Evolutionary conservation across 2,888 invertebrate genomes (phyloP), one percentile per base, ranked within the genome.

Genomic region (Sialis fuliginosa): DNA sequence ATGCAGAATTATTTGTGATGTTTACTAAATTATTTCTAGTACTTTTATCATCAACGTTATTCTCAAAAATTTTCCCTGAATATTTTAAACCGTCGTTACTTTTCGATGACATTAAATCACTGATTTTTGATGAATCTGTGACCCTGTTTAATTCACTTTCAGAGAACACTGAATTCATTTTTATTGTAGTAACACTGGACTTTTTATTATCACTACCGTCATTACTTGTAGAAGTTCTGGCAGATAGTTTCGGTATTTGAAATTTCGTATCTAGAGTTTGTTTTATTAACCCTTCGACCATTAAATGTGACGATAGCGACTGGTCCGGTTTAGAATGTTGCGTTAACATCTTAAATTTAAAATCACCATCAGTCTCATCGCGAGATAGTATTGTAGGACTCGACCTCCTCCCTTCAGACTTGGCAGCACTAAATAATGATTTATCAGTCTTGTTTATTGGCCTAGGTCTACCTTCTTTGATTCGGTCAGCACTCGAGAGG

Each of bases 161-260:
- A 6, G 53, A 51, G 40, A 53, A 45, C 35, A 50, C 49, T 12
- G 52, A 39, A 40, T 48, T 53, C n/a, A 51, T 48, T 45, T 54
- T 53, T 2, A 22, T 4, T 10, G 8, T 6, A 33, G 5, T 65
- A 55, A 69, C 67, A 52, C 68, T 70, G 58, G 70, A 68, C 8
- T 56, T 49, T 48, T 62, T 63, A 48, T 57, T 58, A 40, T 61
- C 57, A 35, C 50, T 52, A 22, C 22, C 22, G 22, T 22, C 22
- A 49, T 59, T 60, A 6, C 57, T 52, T 44, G 58, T 52, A 34
- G 60, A 63, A 2, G 52, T 54, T 32, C 71, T 60, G 4, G 79
- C 79, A 1, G 81, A 81, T 49, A 88, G 62, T 64, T 88, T 89
- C 1, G 88, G 88, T 57, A 89, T 89, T 68, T 89, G 89, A 66